A percentile compares a stretch with the other conserved stretches of the same genome.
These are phyloP conservation scores for Fragum fragum DNA, from an alignment of 2,888 invertebrate genomes.

Conservation along the genomic window DNA sequence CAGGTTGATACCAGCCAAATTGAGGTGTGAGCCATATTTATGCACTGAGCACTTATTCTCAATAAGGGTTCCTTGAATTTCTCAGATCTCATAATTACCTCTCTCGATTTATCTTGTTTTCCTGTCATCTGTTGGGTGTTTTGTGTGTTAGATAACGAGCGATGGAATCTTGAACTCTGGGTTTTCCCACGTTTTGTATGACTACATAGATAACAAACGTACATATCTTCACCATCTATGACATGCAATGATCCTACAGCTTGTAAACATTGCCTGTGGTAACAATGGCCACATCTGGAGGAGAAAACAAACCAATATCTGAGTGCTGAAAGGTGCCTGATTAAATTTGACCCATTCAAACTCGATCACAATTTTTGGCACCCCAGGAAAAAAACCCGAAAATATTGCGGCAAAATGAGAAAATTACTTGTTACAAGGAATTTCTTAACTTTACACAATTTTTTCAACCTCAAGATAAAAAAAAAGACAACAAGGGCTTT, in stretches of 20 bases:
- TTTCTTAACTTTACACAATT: too few species aligned
- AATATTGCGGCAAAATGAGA: background rate
- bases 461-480: too few species aligned
- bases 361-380: background rate
- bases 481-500: too few species aligned
- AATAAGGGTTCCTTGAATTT: too few species aligned
- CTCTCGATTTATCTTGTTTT: conserved; percentile 68
- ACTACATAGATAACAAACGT: conserved; percentile 84
- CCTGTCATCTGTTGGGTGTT: conserved; percentile 55
- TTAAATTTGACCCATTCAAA: too few species aligned
- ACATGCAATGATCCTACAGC: conserved; percentile 80
- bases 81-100: conserved; percentile 61
- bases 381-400: background rate
- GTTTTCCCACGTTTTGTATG: conserved; percentile 77
- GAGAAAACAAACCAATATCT: too few species aligned
- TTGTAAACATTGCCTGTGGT: conserved; percentile 83
- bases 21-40: too few species aligned
- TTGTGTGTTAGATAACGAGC: conserved; percentile 76
- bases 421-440: too few species aligned
- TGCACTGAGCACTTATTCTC: too few species aligned
- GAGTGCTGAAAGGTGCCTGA: too few species aligned
- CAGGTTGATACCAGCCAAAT: too few species aligned
- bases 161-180: conserved; percentile 81
- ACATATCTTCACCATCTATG: conserved; percentile 82
- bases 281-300: conserved; percentile 85